Base-by-base conservation (phyloP, 2,888 invertebrate species). In the Drepana falcataria region DNA sequence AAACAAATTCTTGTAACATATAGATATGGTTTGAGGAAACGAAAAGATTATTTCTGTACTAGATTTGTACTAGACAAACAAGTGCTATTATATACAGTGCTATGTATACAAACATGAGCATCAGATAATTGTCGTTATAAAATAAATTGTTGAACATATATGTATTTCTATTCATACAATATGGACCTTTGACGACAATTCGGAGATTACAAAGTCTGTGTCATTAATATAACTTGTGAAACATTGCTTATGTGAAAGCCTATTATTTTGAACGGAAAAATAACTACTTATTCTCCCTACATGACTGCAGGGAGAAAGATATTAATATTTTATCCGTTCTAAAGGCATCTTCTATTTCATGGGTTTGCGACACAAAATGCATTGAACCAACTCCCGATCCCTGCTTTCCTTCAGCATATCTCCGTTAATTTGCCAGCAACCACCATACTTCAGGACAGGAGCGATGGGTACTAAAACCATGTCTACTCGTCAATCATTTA, bases 401-500 rank as follows among this genome's bases (percentile, higher is more conserved):
- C 21, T 21, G 21, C 21, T 21, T 21, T 21, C 21, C 21, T 21
- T 21, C 9, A 3, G 3, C 44, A 9, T 9, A 44, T 6, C 9
- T 44, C 2, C 44, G 3, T 3, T 3, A 9, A 9, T 9, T 2
- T 9, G 7, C 7, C 7, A 7, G 41, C 6, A 9, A 44, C 3
- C 6, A 44, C 9, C 44, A 21, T 5, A 41, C 33, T 7, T 40
- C 4, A 60, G 59, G 61, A 59, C 57, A 62, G 61, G 64, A 62
- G 59, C 61, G 55, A 54, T 61, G 68, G 66, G 75, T 70, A 71
- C 61, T 59, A 76, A 81, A 81, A 76, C 74, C 69, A 70, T 64
- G 59, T 59, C 61, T 55, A 64, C 75, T 65, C 58, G 71, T 80
- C 78, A 85, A 84, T 81, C 73, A 76, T 83, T 85, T 86, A 81